A percentile compares a stretch with the other conserved stretches of the same genome.
Conservation (phyloP, 2,797 vertebrate genomes). For the Petrocephalus sullivani region DNA sequence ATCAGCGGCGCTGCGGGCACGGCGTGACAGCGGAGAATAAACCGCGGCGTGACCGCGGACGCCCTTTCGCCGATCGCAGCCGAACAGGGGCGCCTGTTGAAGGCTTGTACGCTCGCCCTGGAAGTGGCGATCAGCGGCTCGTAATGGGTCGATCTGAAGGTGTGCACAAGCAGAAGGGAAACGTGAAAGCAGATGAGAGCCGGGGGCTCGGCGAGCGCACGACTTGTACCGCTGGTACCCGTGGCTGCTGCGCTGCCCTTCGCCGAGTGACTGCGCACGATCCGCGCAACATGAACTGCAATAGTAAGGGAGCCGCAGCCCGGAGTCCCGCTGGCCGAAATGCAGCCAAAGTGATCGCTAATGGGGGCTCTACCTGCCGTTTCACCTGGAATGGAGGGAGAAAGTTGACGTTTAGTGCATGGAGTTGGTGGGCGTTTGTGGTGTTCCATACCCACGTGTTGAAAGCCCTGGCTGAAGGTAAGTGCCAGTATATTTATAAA, state of each 20-base stretch:
- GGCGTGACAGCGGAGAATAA: not conserved
- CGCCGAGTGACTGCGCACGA: not conserved
- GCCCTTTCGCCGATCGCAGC: not conserved
- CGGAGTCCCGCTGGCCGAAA: slow-evolving; percentile 10
- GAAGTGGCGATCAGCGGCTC: not conserved
- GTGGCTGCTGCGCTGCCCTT: not conserved
- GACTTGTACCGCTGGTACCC: not conserved
- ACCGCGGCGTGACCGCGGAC: not conserved
- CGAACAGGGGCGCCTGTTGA: not conserved
- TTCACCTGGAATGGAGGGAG: slow-evolving; percentile 47
- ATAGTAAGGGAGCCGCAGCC: not conserved
- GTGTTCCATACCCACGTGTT: slow-evolving; percentile 72
- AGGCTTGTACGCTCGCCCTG: not conserved
- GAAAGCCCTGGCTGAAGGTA: slow-evolving; percentile 73
- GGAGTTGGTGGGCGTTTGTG: slow-evolving; percentile 70
- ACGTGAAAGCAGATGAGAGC: slow-evolving; percentile 10
- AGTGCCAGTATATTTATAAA: slow-evolving; percentile 30
- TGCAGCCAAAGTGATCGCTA: not conserved
- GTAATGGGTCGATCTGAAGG: slow-evolving; percentile 14
- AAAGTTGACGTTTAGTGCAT: slow-evolving; percentile 61
- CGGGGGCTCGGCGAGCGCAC: slow-evolving; percentile 8
- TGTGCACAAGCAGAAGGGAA: slow-evolving; percentile 7
- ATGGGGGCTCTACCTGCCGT: slow-evolving; percentile 36
- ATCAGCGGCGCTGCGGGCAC: not conserved
- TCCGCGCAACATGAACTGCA: not conserved